Conservation (phyloP, 2,113 vertebrate genomes). For the Eidolon helvum region DNA sequence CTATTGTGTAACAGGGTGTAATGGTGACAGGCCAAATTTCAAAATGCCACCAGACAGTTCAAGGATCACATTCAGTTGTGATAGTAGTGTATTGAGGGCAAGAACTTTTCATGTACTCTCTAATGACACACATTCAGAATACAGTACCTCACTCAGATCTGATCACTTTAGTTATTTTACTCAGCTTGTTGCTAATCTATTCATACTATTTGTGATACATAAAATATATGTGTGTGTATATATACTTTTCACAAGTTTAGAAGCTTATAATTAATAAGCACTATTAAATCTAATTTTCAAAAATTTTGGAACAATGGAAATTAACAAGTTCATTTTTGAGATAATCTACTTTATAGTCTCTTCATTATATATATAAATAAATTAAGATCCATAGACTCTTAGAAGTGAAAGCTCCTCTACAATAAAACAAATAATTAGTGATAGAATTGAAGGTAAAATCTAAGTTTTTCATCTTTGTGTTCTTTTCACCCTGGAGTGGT, state of each 20-base stretch:
- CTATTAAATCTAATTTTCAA: neutral
- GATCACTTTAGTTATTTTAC: neutral
- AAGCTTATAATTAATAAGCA: neutral
- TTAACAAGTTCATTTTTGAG: conserved; percentile 5
- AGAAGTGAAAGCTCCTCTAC: neutral
- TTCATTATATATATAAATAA: neutral
- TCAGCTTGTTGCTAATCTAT: neutral
- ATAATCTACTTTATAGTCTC: conserved; percentile 1
- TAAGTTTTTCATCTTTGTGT: neutral
- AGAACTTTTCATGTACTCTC: neutral
- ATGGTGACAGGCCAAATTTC: neutral
- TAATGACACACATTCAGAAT: neutral
- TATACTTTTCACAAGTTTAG: neutral
- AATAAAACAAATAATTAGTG: neutral
- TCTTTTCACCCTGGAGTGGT: neutral
- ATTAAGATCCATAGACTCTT: neutral
- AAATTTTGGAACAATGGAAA: neutral
- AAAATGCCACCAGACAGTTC: neutral
- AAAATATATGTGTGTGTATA: neutral
- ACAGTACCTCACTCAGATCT: neutral
- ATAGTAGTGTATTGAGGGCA: neutral
- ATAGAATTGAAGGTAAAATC: neutral
- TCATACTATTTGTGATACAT: neutral
- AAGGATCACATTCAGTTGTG: neutral
- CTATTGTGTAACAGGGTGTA: neutral